Evolutionary conservation across 2,797 vertebrate genomes (phyloP), one percentile per base, ranked within the genome.

Genomic region (Cuniculus paca): DNA sequence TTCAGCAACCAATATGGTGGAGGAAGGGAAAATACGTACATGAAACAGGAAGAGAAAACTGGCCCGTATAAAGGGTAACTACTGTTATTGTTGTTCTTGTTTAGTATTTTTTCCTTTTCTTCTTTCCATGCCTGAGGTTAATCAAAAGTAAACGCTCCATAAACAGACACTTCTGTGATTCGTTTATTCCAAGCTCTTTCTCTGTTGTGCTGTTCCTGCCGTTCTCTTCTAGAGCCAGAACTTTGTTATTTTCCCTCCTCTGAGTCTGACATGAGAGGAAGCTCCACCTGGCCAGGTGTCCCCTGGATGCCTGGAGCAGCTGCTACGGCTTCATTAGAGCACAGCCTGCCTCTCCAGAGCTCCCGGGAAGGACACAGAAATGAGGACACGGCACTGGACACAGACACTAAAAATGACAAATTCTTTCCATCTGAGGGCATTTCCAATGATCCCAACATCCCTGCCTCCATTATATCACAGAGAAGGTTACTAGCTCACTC

Each of bases 161-260:
- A 97, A 94, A 95, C 28, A 94, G 94, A 84, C 20, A 94, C 36
- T 75, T 93, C 63, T 88, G 48, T 81, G 92, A 83, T 68, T 96
- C 34, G 63, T 63, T 92, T 80, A 61, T 85, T 90, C 88, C 36
- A 90, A 94, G 90, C 68, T 61, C 78, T 77, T 83, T 79, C 45
- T 72, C 91, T 81, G 82, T 7, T 48, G 26, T 65, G 45, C 60
- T 72, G 52, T 96, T 89, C 52, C 90, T 95, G 36, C 10, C 39
- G 68, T 68, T 95, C 79, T 94, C 90, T 96, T 93, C 78, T 91
- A 78, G 97, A 91, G 82, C 68, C 68, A 87, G 79, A 88, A 78
- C 95, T 86, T 92, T 91, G 95, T 87, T 90, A 68, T 95, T 94
- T 86, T 68, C 34, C 54, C 42, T 63, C 80, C 83, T 78, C 52